A percentile compares a stretch with the other conserved stretches of the same genome.
phyloP scores from a whole-genome alignment of 1,140 invertebrate species.

The Camponotus floridanus region DNA sequence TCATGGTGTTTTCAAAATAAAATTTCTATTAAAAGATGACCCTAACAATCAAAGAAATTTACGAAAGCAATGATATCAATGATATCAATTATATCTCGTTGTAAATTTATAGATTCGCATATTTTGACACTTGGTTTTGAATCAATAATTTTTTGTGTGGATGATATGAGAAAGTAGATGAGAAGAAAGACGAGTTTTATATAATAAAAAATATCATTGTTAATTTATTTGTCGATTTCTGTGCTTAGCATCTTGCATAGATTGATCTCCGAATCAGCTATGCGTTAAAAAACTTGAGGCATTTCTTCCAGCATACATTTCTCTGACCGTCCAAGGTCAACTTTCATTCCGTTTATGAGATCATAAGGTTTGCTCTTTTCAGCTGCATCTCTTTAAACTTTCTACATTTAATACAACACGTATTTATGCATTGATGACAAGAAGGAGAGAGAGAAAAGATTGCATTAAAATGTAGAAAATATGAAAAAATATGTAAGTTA shows the following conservation, averaged over 20 bases:
- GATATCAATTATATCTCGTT: neutral
- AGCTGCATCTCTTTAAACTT: constrained; percentile 25
- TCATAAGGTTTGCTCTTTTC: neutral
- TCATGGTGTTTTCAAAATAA: neutral
- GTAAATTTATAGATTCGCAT: neutral
- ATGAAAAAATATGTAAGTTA: neutral
- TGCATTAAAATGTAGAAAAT: constrained; percentile 13
- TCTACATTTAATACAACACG: constrained; percentile 31
- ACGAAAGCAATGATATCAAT: neutral
- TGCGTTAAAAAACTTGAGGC: constrained; percentile 22
- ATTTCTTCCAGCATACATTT: constrained; percentile 48
- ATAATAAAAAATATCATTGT: neutral
- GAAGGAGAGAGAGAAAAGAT: constrained; percentile 6
- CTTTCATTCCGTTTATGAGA: constrained; percentile 51
- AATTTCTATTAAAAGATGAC: no score
- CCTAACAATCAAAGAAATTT: neutral
- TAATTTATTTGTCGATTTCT: constrained; percentile 21
- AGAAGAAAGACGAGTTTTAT: neutral
- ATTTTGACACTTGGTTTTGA: neutral
- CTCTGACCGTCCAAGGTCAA: constrained; percentile 44
- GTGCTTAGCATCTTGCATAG: neutral
- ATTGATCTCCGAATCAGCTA: constrained; percentile 33
- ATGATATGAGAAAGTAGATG: constrained; percentile 20
- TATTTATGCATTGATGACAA: neutral
- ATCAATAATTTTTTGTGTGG: neutral